These are phyloP conservation scores for Scaptomyza cyrtandrae DNA, from an alignment of 2,888 invertebrate genomes.

Conservation along the genomic window DNA sequence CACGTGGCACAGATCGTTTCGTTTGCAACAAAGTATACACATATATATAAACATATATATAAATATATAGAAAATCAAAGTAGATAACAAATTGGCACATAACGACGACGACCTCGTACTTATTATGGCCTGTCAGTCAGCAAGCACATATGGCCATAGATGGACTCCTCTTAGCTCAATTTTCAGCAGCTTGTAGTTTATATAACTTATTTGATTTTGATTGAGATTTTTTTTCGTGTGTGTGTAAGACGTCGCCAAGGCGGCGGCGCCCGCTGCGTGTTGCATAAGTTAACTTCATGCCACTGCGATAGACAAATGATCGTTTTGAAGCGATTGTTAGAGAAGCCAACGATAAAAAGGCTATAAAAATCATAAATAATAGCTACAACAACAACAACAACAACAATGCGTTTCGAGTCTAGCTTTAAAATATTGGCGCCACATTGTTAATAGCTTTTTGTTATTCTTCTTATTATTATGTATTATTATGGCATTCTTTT, in stretches of 20 bases:
- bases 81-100: slow-evolving; percentile 48
- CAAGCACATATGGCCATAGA: slow-evolving; percentile 53
- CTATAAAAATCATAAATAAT: too few relatives aligned
- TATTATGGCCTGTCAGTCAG: slow-evolving; percentile 48
- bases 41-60: slow-evolving; percentile 14
- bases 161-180: slow-evolving; percentile 53
- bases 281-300: slow-evolving; percentile 24
- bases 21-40: slow-evolving; percentile 21
- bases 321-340: slow-evolving; percentile 26
- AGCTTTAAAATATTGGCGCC: too few relatives aligned
- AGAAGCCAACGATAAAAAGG: slow-evolving; percentile 24
- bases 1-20: slow-evolving; percentile 44
- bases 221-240: slow-evolving; percentile 8
- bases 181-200: slow-evolving; percentile 28
- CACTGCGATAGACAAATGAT: slow-evolving; percentile 23
- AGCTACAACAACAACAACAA: too few relatives aligned
- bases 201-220: slow-evolving; percentile 8
- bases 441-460: not conserved
- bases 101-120: slow-evolving; percentile 71
- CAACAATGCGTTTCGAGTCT: too few relatives aligned
- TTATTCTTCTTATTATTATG: not conserved
- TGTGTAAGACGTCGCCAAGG: slow-evolving; percentile 30
- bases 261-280: slow-evolving; percentile 26
- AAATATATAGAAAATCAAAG: slow-evolving; percentile 18
- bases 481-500: not conserved